phyloP scores from a whole-genome alignment of 1,140 invertebrate species.

The Caenorhabditis elegans region WBcel235 BX284603.4:12827001-12827500 shows the following conservation, averaged over 20 bases:
- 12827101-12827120: no score
- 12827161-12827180: not conserved
- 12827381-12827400: not conserved
- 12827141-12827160: not conserved
- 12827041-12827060: no score
- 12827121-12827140: slow-evolving; percentile 25
- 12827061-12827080: no score
- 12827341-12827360: not conserved
- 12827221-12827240: not conserved
- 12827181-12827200: not conserved
- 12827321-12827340: not conserved
- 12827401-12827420: not conserved
- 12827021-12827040: no score
- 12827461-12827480: not conserved
- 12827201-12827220: not conserved
- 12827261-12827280: not conserved
- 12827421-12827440: not conserved
- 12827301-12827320: not conserved
- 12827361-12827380: no score
- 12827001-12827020: no score
- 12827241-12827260: not conserved
- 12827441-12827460: not conserved
- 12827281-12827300: not conserved
- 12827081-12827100: no score
- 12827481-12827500: no score